phyloP scores from a whole-genome alignment of 2,888 invertebrate genomes.

The Plemyria rubiginata region DNA sequence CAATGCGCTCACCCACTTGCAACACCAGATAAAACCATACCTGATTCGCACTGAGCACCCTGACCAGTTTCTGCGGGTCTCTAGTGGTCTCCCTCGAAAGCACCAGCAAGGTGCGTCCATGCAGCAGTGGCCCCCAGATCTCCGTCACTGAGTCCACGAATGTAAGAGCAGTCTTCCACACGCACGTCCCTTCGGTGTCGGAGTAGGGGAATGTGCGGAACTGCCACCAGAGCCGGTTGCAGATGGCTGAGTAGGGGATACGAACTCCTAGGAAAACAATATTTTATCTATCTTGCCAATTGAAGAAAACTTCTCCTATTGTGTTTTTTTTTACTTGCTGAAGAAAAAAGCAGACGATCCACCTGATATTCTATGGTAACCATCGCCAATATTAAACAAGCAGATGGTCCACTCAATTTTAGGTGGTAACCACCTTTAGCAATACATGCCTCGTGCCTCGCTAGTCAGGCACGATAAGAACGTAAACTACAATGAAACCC shows the following conservation, averaged over 20 bases:
- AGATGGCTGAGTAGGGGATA: constrained; percentile 89
- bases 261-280: constrained; percentile 87
- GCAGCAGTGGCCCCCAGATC: constrained; percentile 93
- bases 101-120: constrained; percentile 88
- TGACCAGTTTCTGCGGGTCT: constrained; percentile 91
- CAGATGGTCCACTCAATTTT: no score
- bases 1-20: no score
- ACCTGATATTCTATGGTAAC: no score
- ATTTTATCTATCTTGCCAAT: background rate
- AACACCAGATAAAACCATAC: constrained; percentile 59
- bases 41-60: constrained; percentile 88
- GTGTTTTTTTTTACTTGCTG: no score
- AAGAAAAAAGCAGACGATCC: no score
- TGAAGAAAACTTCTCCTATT: background rate
- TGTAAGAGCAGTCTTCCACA: constrained; percentile 96
- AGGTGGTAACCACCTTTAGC: no score
- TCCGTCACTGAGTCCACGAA: constrained; percentile 96
- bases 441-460: no score
- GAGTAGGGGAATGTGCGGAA: constrained; percentile 92
- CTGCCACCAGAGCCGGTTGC: constrained; percentile 95
- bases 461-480: no score
- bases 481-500: no score
- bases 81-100: constrained; percentile 90
- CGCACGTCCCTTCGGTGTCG: constrained; percentile 87
- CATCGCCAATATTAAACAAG: no score